phyloP scores from a whole-genome alignment of 2,888 invertebrate species.

The Drosophila subsilvestris region DNA sequence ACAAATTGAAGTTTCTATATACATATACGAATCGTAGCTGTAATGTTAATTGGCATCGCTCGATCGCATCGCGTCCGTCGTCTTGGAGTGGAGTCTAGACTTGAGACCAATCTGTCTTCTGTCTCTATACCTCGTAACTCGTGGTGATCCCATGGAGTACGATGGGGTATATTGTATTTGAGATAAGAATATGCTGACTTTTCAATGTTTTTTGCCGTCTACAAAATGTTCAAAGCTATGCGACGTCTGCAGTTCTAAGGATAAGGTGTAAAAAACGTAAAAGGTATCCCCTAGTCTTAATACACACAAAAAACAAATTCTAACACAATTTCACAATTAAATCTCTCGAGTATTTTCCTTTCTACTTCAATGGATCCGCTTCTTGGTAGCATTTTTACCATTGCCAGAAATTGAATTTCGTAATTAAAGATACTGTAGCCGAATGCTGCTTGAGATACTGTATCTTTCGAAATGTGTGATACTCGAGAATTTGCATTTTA shows the following conservation, averaged over 20 bases:
- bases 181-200: no score
- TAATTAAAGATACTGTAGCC: neutral
- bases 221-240: no score
- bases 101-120: slow-evolving; percentile 26
- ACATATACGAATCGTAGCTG: slow-evolving; percentile 7
- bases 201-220: no score
- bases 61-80: slow-evolving; percentile 20
- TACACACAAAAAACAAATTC: neutral
- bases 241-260: no score
- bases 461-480: slow-evolving; percentile 7
- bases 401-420: neutral
- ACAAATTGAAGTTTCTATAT: slow-evolving; percentile 30
- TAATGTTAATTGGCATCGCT: slow-evolving; percentile 46
- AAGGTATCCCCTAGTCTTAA: neutral
- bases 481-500: slow-evolving; percentile 24
- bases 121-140: neutral
- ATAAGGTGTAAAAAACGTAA: no score
- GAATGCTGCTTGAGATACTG: neutral
- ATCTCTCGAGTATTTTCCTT: slow-evolving; percentile 7
- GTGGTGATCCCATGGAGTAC: neutral
- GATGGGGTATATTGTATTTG: neutral
- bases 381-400: neutral
- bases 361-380: slow-evolving; percentile 11
- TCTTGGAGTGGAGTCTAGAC: slow-evolving; percentile 18
- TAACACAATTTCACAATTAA: slow-evolving; percentile 8